Evolutionary conservation across 2,797 vertebrate genomes (phyloP).

Genomic region (Galago senegalensis): DNA sequence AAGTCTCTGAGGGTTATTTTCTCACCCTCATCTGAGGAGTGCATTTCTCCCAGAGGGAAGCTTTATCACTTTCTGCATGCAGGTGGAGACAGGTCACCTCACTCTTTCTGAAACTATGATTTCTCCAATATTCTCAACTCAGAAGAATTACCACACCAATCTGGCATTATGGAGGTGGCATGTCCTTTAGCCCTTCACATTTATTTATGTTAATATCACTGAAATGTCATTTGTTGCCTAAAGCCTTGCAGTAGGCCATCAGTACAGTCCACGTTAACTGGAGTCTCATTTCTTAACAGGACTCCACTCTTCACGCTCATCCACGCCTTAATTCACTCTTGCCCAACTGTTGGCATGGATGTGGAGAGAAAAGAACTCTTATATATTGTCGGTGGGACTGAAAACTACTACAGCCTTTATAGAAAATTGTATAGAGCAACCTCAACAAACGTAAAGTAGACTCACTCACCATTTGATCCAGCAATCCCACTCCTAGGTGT

Average conservation of each 20-base stretch:
- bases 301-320: background rate
- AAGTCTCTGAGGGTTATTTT: background rate
- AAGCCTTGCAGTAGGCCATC: background rate
- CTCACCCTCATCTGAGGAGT: background rate
- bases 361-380: background rate
- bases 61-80: background rate
- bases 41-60: background rate
- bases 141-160: background rate
- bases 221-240: background rate
- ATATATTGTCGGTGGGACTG: background rate
- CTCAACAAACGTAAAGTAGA: no score
- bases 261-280: background rate
- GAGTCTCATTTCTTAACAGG: background rate
- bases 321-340: background rate
- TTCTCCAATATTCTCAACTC: background rate
- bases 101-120: background rate
- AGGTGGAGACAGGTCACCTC: background rate
- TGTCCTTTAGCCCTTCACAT: background rate
- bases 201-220: background rate
- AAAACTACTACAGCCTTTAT: no score
- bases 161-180: background rate
- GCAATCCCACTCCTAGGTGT: no score
- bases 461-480: no score
- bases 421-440: no score
- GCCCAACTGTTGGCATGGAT: background rate